phyloP scores from a whole-genome alignment of 2,888 invertebrate species.

The Nineta flava region DNA sequence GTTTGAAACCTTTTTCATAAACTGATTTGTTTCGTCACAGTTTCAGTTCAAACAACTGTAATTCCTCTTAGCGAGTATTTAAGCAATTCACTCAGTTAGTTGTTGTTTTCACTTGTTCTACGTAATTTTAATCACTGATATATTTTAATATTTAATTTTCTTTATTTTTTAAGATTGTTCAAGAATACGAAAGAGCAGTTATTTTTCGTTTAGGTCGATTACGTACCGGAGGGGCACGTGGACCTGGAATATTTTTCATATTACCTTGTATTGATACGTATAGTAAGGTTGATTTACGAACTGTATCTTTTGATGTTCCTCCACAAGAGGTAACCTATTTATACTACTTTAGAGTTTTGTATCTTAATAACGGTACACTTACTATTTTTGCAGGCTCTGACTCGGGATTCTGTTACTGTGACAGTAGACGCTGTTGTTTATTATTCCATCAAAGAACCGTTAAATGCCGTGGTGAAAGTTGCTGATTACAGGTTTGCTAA shows the following conservation, averaged over 20 bases:
- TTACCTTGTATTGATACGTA: constrained; percentile 89
- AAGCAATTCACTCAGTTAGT: too few relatives aligned
- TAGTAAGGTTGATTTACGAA: constrained; percentile 80
- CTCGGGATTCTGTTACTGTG: constrained; percentile 89
- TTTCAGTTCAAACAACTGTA: too few relatives aligned
- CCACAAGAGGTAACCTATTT: constrained; percentile 67
- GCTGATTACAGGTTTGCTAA: constrained; percentile 51
- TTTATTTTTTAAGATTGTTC: constrained; percentile 48
- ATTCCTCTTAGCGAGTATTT: too few relatives aligned
- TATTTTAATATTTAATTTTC: too few relatives aligned
- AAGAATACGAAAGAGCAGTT: constrained; percentile 76
- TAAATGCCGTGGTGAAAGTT: constrained; percentile 58
- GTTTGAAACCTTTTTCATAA: too few relatives aligned
- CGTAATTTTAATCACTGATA: constrained; percentile 1
- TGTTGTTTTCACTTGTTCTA: not conserved
- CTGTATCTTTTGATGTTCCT: constrained; percentile 90
- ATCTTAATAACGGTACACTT: not conserved
- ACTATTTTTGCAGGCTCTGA: constrained; percentile 46
- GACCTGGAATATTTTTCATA: constrained; percentile 86
- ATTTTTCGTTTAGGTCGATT: constrained; percentile 77
- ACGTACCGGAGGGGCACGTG: constrained; percentile 57
- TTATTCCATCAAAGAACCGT: constrained; percentile 63
- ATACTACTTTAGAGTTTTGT: not conserved
- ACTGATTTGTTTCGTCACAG: too few relatives aligned
- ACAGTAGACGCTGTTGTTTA: constrained; percentile 84